Evolutionary conservation across 2,797 vertebrate genomes (phyloP), one percentile per base, ranked within the genome.

Genomic region (Hyperoplus lanceolatus): DNA sequence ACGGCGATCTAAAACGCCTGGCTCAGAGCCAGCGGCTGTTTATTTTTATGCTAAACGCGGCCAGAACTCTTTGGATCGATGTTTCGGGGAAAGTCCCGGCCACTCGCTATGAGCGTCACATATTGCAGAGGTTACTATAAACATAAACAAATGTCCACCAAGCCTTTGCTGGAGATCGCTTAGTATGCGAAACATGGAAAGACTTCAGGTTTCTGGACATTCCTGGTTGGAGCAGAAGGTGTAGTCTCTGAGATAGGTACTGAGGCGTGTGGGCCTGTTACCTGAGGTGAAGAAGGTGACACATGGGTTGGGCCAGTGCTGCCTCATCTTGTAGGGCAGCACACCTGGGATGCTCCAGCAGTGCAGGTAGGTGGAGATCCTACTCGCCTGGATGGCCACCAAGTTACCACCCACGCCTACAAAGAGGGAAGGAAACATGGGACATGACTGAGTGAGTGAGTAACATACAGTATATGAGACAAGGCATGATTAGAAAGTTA

Each of bases 331-430:
- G 77, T 97, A 95, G 0, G 98, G 98, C 45, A 99, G 89, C 69
- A 98, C 96, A 3, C 98, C 97, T 0, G 98, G 98, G 53, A 96
- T 85, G 81, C 97, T 97, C 96, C 97, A 97, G 76, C 95, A 96
- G 84, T 99, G 98, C 68, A 99, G 96, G 91, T 96, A 97, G 41
- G 98, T 99, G 3, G 98, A 99, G 86, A 99, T 96, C 51, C 97
- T 95, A 81, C 98, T 99, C 74, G 97, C 97, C 92, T 99, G 98
- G 86, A 99, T 97, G 75, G 98, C 98, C 1, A 98, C 98, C 87
- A 99, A 90, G 89, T 99, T 99, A 54, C 98, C 98, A 5, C 97
- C 98, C 14, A 98, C 97, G 87, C 98, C 98, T 99, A 57, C 43
- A 82, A 75, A 86, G 38, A 13, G 29, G 48, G 18, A 49, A 70